Evolutionary conservation across 1,140 invertebrate genomes (phyloP).

Genomic region (Bombus sylvicola): DNA sequence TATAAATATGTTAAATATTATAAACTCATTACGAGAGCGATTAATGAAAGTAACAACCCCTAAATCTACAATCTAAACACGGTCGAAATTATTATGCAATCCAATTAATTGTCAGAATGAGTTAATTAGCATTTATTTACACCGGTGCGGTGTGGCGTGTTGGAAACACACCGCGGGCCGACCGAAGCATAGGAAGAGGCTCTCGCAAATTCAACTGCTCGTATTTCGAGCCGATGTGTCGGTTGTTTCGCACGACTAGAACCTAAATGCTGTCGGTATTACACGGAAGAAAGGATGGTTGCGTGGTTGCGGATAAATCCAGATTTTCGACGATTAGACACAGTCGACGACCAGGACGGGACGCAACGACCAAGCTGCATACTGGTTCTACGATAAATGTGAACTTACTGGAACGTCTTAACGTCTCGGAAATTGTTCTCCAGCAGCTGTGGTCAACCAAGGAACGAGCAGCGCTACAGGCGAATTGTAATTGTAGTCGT

Average conservation of each 20-base stretch:
- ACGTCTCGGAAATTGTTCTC: background rate
- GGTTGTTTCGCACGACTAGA: background rate
- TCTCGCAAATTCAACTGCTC: background rate
- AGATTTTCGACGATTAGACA: conserved; percentile 1
- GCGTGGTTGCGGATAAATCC: background rate
- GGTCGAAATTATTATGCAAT: background rate
- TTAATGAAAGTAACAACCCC: background rate
- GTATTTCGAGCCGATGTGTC: too few species aligned
- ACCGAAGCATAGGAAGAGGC: background rate
- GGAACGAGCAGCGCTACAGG: background rate
- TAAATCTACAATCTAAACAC: background rate
- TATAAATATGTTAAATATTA: too few species aligned
- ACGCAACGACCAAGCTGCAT: background rate
- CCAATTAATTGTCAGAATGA: background rate
- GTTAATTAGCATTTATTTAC: conserved; percentile 13
- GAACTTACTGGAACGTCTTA: background rate
- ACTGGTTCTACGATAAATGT: background rate
- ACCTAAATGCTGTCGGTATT: background rate
- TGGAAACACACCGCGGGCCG: background rate
- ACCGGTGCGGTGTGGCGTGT: too few species aligned
- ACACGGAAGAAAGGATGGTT: background rate
- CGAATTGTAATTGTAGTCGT: background rate
- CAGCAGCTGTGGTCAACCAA: background rate
- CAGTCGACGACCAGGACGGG: too few species aligned
- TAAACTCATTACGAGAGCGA: background rate